These are phyloP conservation scores for Scelioninae gen. 2 DNA, from an alignment of 2,888 invertebrate genomes.

Conservation along the genomic window DNA sequence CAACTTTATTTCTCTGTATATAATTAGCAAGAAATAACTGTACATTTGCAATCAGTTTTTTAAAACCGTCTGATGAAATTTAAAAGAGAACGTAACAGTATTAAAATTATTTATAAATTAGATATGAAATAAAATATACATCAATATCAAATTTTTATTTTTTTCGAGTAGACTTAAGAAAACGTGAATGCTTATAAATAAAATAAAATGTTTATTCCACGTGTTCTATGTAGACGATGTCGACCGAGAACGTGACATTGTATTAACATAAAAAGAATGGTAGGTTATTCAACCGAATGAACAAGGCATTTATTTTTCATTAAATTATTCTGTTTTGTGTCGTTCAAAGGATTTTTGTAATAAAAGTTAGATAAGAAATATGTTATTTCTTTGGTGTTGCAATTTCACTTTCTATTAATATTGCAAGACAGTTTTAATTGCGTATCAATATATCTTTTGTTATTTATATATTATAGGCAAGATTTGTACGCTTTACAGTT, in stretches of 20 bases:
- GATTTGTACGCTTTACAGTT: not conserved
- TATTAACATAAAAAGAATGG: conserved; percentile 3
- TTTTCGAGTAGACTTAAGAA: too few species aligned
- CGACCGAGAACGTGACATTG: conserved; percentile 12
- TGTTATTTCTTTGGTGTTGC: not conserved
- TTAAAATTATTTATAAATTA: too few species aligned
- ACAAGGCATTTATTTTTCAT: not conserved
- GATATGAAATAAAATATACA: too few species aligned
- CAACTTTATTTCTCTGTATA: too few species aligned
- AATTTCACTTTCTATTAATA: conserved; percentile 9
- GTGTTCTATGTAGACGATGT: not conserved
- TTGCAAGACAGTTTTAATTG: not conserved
- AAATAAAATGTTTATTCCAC: conserved; percentile 1
- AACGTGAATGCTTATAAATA: not conserved
- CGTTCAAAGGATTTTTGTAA: not conserved
- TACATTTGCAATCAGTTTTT: too few species aligned
- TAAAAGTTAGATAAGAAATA: not conserved
- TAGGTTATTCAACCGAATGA: conserved; percentile 1
- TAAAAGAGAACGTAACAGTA: too few species aligned
- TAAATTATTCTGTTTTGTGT: not conserved
- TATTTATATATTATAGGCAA: not conserved
- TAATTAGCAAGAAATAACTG: too few species aligned
- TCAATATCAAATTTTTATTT: too few species aligned
- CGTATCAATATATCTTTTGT: conserved; percentile 7
- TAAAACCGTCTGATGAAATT: too few species aligned